Evolutionary conservation across 2,888 invertebrate species (phyloP), one percentile per base, ranked within the genome.

Genomic region (Blastobasis lacticolella): DNA sequence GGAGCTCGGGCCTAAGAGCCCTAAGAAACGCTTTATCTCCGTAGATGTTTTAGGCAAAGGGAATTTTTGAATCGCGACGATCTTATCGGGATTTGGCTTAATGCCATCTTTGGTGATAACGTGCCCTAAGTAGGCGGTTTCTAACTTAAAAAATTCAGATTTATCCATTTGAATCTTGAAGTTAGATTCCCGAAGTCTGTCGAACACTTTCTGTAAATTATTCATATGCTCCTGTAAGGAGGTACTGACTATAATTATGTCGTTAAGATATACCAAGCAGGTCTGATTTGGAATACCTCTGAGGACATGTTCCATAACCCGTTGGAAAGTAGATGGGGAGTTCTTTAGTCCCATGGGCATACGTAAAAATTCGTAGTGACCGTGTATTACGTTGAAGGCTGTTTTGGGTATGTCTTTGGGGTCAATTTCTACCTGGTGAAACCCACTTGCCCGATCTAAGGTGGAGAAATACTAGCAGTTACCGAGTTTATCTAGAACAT

Each of bases 21-120:
- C n/a, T n/a, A n/a, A n/a, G n/a, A n/a, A n/a, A n/a, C 67, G 49
- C 55, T 64, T 66, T 0, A 68, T 65, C 51, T 65, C 60, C 37
- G 51, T 66, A 0, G 56, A 36, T 0, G 62, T 64, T 55, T 61
- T 64, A 0, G 67, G 66, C 6, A 66, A 42, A 0, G 67, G 64
- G 38, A 57, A 67, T 10, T 63, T 61, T 52, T 55, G 7, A 4
- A 67, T 61, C 6, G 63, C 66, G 4, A 37, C 8, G 4, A 67
- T 61, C 52, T 67, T 66, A 36, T 64, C 57, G 0, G 62, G 61
- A 37, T 67, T 64, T 0, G 66, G 66, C 51, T 66, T 64, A 5
- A 66, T 48, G 4, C 66, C 66, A 1, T 66, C 60, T 10, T 46
- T 53, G 10, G 54, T 57, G 4, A 66, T 65, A 0, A 58, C 49